Conservation (phyloP, 2,888 invertebrate species). For the Venusia cambrica region DNA sequence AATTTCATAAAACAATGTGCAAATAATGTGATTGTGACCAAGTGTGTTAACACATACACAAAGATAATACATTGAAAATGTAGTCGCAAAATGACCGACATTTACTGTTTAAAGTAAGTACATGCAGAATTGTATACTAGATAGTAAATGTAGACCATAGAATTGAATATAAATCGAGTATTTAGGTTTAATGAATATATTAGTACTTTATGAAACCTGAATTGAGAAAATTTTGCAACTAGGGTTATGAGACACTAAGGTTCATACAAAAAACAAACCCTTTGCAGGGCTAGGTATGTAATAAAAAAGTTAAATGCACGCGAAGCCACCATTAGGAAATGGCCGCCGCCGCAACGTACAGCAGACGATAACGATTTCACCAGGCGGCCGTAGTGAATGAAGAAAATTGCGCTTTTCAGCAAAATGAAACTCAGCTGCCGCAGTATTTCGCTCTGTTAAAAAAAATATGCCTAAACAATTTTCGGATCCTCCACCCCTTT, state of each 20-base stretch:
- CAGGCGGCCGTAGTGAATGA: conserved; percentile 68
- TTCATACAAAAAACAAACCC: conserved; percentile 37
- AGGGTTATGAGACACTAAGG: conserved; percentile 29
- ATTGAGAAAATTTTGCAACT: conserved; percentile 19
- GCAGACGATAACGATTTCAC: conserved; percentile 73
- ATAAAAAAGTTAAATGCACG: conserved; percentile 70
- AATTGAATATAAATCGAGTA: conserved; percentile 8
- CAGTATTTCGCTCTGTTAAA: conserved; percentile 61
- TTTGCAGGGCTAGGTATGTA: conserved; percentile 44
- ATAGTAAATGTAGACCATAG: conserved; percentile 13
- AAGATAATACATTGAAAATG: conserved; percentile 50
- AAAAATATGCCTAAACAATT: conserved; percentile 43
- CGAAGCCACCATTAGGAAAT: conserved; percentile 75
- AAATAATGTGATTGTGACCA: no score
- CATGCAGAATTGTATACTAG: no score
- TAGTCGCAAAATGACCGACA: conserved; percentile 37
- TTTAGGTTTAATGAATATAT: conserved; percentile 11
- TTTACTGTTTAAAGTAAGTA: conserved; percentile 33
- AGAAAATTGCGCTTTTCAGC: conserved; percentile 77
- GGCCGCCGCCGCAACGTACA: conserved; percentile 57
- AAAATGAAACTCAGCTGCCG: conserved; percentile 66
- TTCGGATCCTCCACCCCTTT: conserved; percentile 45
- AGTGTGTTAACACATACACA: no score
- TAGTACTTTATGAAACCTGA: conserved; percentile 23
- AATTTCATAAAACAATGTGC: no score